phyloP scores from a whole-genome alignment of 2,797 vertebrate species.

The Cossypha niveicapilla region DNA sequence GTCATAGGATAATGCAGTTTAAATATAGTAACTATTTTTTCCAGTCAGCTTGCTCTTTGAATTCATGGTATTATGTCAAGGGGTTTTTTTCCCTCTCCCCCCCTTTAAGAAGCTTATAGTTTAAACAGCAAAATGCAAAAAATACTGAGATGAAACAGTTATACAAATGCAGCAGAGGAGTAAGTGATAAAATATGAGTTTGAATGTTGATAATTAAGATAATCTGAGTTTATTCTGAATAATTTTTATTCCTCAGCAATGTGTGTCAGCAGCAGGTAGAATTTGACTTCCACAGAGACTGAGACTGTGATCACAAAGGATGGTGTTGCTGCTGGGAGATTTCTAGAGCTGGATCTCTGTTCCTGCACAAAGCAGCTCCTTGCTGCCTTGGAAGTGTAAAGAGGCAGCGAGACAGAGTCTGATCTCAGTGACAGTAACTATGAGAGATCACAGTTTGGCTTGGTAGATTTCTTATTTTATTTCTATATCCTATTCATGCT shows the following conservation, averaged over 20 bases:
- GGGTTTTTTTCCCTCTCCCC: background rate
- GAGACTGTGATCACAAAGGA: background rate
- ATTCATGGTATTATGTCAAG: conserved; percentile 71
- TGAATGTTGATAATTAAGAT: conserved; percentile 1
- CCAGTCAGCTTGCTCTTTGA: conserved; percentile 66
- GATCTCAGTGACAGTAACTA: background rate
- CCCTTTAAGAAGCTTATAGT: conserved; percentile 50
- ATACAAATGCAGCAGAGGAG: background rate
- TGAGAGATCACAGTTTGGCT: background rate
- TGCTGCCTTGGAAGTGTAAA: conserved; percentile 50
- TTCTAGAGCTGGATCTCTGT: conserved; percentile 62
- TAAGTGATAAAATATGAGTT: conserved; percentile 1
- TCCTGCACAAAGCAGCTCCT: conserved; percentile 46
- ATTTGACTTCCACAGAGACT: conserved; percentile 8
- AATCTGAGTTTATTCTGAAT: background rate
- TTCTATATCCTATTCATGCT: background rate
- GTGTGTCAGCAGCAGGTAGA: conserved; percentile 40
- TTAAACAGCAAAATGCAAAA: conserved; percentile 44
- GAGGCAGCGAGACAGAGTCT: background rate
- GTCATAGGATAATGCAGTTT: conserved; percentile 69
- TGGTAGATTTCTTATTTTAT: background rate
- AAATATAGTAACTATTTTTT: conserved; percentile 73
- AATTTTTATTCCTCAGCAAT: background rate
- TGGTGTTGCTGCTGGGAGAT: conserved; percentile 46
- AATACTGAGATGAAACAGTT: background rate